Evolutionary conservation across 2,113 vertebrate genomes (phyloP), one percentile per base, ranked within the genome.

Genomic region (Vidua chalybeata): DNA sequence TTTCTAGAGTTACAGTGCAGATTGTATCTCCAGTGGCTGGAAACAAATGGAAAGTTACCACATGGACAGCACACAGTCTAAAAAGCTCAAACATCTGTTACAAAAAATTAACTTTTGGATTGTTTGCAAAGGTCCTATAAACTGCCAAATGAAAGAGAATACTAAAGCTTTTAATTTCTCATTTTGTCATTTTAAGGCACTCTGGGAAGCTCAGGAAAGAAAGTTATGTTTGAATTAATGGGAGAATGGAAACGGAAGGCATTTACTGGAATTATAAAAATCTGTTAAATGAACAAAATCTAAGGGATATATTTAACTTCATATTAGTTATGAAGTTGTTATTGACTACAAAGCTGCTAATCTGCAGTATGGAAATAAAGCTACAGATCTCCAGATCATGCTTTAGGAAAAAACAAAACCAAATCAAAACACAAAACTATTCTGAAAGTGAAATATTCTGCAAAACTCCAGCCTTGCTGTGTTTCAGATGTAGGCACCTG

Each of bases 1-100:
- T 99, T 94, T 99, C 98, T 95, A 99, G 93, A 20, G 97, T 97
- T 81, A 99, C 63, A 0, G 89, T 98, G 58, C 80, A 96, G 84
- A 97, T 84, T 22, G 87, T 76, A 43, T 85, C 87, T 92, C 97
- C 97, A 2, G 89, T 81, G 95, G 95, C 96, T 96, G 85, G 27
- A 87, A 94, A 80, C 37, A 93, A 82, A 80, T 58, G 17, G 51
- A 56, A 79, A 41, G 30, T 83, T 71, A 79, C 11, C 66, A 81
- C 64, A 71, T 67, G 52, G 76, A 59, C 49, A 78, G 24, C 10
- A 30, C 19, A 20, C 9, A 80, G 18, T 83, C 39, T 74, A 46
- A 55, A 89, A 75, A 90, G 35, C 68, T 71, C 22, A 48, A 78
- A 86, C 64, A 93, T 74, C 91, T 83, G 43, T 58, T 69, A 39